phyloP scores from a whole-genome alignment of 2,113 vertebrate genomes.

The Plecturocebus donacophilus region DNA sequence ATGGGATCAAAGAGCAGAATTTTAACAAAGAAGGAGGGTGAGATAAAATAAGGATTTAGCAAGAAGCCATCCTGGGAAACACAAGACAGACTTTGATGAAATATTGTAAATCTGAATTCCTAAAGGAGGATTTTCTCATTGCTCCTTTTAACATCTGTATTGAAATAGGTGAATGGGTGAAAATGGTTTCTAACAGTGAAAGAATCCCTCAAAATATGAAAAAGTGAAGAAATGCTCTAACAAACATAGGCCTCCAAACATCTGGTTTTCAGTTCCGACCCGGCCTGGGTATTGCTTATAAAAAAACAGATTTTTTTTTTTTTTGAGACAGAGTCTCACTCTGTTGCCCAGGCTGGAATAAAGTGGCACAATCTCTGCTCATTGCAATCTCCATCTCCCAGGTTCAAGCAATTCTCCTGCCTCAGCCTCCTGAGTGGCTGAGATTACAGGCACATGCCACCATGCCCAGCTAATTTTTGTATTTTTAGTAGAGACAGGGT shows the following conservation, averaged over 20 bases:
- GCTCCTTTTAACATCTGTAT: background rate
- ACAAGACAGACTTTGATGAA: background rate
- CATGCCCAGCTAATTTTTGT: too few relatives aligned
- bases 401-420: too few relatives aligned
- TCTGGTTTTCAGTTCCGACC: background rate
- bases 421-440: too few relatives aligned
- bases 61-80: background rate
- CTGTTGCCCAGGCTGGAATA: too few relatives aligned
- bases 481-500: too few relatives aligned
- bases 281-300: background rate
- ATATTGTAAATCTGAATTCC: background rate
- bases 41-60: background rate
- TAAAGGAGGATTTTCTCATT: background rate
- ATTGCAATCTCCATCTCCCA: too few relatives aligned
- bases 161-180: background rate
- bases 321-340: too few relatives aligned
- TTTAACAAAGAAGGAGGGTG: constrained; percentile 23
- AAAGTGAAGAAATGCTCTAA: background rate
- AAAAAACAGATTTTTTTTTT: background rate
- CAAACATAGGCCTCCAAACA: background rate
- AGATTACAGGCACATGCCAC: too few relatives aligned
- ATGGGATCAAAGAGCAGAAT: constrained; percentile 47
- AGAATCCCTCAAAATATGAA: background rate
- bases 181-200: background rate
- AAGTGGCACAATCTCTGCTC: too few relatives aligned